Base-by-base conservation (phyloP, 2,113 vertebrate genomes). In the Verasper variegatus region DNA sequence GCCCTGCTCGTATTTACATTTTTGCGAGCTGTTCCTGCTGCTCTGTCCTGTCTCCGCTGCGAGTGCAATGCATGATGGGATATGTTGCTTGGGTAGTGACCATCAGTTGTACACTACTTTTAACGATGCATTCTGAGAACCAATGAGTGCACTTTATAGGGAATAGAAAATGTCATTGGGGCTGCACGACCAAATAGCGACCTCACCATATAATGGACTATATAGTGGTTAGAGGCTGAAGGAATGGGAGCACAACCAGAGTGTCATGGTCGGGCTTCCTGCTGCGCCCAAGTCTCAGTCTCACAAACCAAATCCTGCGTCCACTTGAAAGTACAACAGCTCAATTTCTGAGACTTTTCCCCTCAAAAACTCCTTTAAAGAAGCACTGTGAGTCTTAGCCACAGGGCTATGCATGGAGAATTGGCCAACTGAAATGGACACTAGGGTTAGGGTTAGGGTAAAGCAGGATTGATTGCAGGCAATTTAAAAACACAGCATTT, bases 391-490 rank as follows among this genome's bases (percentile, higher is more conserved):
- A 20, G 26, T 1, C 10, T 45, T 70, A 52, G 21, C 59, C 12
- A 26, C 42, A 42, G 0, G 11, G 40, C 40, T 13, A 20, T 66
- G 51, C 40, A 24, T 37, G 40, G 56, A 78, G 74, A 65, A 17
- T 5, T 8, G 23, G 45, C 5, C 24, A 61, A 23, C 69, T 47
- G 59, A 9, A 21, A 65, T 10, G 49, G 45, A 55, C 63, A 13
- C 52, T 58, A 7, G 47, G 47, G 40, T 42, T 42, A 42, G 40
- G 40, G 40, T 42, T 18, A 52, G 21, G 26, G 21, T 66, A 11
- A 35, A 66, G n/a, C 31, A 23, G 23, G 61, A 73, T 73, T 76
- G 80, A 83, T 74, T 64, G 70, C 72, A 58, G 42, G 47, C 57
- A 20, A 58, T 51, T 47, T n/a, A 3, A n/a, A 47, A 59, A n/a